Evolutionary conservation across 2,113 vertebrate genomes (phyloP).

Genomic region (Stegostoma tigrinum): DNA sequence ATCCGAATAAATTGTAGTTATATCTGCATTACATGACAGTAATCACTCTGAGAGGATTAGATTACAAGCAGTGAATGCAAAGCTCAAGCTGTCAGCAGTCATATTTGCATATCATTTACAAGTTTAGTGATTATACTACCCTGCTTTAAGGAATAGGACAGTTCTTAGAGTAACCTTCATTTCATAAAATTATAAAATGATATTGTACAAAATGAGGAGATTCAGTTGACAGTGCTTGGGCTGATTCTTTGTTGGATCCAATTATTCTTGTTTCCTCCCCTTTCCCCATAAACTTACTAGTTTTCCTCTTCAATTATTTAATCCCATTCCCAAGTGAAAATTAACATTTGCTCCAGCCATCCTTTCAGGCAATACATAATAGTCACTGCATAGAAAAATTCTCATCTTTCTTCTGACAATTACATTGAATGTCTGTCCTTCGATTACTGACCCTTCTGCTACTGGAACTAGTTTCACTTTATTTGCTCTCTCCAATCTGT

Average conservation of each 20-base stretch:
- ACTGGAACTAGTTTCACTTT: no score
- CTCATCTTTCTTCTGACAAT: neutral
- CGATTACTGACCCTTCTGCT: no score
- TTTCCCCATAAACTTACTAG: neutral
- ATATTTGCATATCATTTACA: neutral
- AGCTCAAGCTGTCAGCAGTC: neutral
- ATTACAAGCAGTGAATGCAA: neutral
- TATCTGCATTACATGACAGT: neutral
- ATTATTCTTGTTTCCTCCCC: neutral
- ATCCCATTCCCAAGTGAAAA: neutral
- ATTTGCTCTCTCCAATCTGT: no score
- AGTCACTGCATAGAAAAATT: neutral
- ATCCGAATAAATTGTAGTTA: neutral
- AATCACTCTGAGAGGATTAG: conserved; percentile 10
- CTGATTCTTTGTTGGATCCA: neutral
- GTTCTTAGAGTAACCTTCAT: neutral
- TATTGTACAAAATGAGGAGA: neutral
- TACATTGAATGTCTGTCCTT: neutral
- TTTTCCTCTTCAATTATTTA: neutral
- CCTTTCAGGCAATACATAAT: neutral
- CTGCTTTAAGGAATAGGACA: neutral
- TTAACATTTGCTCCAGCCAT: neutral
- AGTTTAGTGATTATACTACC: neutral
- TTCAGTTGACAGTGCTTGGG: neutral
- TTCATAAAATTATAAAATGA: neutral